A percentile compares a stretch with the other conserved stretches of the same genome.
phyloP scores from a whole-genome alignment of 2,113 vertebrate species.

The Melanocharis versteri region DNA sequence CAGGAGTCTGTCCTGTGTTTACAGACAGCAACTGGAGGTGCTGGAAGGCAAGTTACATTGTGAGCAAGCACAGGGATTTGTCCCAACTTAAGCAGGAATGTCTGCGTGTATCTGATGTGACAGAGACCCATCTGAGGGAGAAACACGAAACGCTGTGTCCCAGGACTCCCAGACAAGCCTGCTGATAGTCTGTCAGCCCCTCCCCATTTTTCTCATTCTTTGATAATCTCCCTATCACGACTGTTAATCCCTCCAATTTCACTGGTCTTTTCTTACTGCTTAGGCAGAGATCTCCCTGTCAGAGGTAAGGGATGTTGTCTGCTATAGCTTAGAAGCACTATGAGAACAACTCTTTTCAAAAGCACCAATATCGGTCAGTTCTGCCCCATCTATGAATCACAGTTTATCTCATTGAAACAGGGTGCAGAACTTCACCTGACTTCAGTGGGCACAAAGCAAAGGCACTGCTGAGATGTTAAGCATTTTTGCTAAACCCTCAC shows the following conservation, averaged over 20 bases:
- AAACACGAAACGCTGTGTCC: fast-evolving
- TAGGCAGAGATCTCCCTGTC: neutral
- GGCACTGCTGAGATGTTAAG: neutral
- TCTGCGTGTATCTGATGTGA: neutral
- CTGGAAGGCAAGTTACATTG: neutral
- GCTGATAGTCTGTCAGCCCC: neutral
- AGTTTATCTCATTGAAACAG: neutral
- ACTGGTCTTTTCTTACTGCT: neutral
- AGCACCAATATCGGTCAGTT: fast-evolving
- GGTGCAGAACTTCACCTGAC: neutral
- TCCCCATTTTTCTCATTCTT: conserved; percentile 1
- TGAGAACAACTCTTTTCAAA: neutral
- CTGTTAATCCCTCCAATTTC: neutral
- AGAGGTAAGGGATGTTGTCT: neutral
- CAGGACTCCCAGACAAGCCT: neutral
- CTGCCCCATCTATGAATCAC: neutral
- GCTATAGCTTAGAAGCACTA: neutral
- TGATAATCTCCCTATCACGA: neutral
- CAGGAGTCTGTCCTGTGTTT: neutral
- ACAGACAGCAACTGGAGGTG: neutral
- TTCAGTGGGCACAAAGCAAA: neutral
- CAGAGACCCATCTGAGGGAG: neutral
- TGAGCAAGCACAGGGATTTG: neutral
- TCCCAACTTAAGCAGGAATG: neutral
- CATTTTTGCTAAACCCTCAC: neutral